Percentiles rank a stretch among this genome's conserved stretches.
Evolutionary conservation across 2,888 invertebrate species (phyloP).

Genomic region (Hydriomena furcata): DNA sequence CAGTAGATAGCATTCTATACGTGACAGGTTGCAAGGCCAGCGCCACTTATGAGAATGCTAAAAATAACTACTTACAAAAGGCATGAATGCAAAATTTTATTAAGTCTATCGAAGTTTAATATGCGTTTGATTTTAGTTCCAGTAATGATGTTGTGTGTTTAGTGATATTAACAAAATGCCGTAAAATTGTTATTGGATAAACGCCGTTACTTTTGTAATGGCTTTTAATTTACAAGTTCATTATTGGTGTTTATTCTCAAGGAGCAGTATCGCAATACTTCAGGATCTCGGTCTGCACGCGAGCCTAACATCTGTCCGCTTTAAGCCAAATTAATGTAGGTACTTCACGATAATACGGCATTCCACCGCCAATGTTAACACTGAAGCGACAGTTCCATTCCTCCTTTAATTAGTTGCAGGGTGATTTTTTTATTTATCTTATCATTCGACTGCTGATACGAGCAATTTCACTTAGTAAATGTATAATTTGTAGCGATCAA

Average conservation of each 20-base stretch:
- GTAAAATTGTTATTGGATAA: constrained; percentile 36
- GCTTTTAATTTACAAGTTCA: constrained; percentile 45
- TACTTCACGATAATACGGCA: constrained; percentile 48
- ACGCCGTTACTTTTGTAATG: constrained; percentile 40
- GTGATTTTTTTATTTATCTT: constrained; percentile 41
- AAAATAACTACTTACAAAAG: constrained; percentile 39
- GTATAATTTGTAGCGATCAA: neutral
- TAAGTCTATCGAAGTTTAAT: constrained; percentile 25
- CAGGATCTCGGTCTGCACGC: constrained; percentile 54
- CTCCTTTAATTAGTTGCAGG: constrained; percentile 38
- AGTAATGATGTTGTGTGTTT: constrained; percentile 6
- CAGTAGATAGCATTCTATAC: too few relatives aligned
- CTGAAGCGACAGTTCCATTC: constrained; percentile 46
- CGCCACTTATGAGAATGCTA: too few relatives aligned
- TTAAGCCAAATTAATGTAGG: constrained; percentile 53
- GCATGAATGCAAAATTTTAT: constrained; percentile 19
- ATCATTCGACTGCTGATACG: constrained; percentile 30
- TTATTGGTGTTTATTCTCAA: constrained; percentile 44
- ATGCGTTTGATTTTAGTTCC: neutral
- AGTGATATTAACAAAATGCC: constrained; percentile 12
- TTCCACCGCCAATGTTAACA: constrained; percentile 45
- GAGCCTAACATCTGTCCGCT: constrained; percentile 59
- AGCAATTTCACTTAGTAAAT: constrained; percentile 7
- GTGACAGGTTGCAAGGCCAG: too few relatives aligned
- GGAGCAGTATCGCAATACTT: constrained; percentile 44